Conservation (phyloP, 2,113 vertebrate species). For the Macrotis lagotis region DNA sequence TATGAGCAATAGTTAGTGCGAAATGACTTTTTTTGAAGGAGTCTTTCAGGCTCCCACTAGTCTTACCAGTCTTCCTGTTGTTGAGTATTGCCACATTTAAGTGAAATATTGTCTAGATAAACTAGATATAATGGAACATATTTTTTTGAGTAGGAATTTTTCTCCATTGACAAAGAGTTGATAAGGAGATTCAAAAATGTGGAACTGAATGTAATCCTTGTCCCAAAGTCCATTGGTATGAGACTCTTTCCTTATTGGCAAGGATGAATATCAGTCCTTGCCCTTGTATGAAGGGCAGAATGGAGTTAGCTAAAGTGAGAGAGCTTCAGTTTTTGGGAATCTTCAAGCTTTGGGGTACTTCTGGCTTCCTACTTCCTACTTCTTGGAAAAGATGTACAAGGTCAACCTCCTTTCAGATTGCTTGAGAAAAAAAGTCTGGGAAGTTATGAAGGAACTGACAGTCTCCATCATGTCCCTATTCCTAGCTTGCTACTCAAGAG, state of each 20-base stretch:
- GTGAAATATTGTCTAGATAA: not conserved
- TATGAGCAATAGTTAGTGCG: too few relatives aligned
- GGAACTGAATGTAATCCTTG: not conserved
- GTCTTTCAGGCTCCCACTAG: too few relatives aligned
- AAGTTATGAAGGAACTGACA: not conserved
- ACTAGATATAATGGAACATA: not conserved
- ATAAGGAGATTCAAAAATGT: not conserved
- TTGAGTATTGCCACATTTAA: not conserved
- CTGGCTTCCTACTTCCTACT: not conserved
- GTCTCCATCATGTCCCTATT: not conserved
- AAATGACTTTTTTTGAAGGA: too few relatives aligned
- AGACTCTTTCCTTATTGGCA: not conserved
- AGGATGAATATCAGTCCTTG: not conserved
- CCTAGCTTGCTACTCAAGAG: not conserved
- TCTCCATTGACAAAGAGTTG: not conserved
- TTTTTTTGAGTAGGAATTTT: not conserved
- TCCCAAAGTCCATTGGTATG: not conserved
- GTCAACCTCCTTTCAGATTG: not conserved
- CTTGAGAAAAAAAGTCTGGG: not conserved
- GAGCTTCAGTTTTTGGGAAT: not conserved
- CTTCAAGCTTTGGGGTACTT: not conserved
- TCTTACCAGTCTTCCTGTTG: too few relatives aligned
- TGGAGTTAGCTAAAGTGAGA: not conserved
- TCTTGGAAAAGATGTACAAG: not conserved
- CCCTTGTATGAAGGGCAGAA: not conserved